Percentiles rank a stretch among this genome's conserved stretches.
Conservation (phyloP, 2,888 invertebrate genomes). For the Acanthacorydalis orientalis region DNA sequence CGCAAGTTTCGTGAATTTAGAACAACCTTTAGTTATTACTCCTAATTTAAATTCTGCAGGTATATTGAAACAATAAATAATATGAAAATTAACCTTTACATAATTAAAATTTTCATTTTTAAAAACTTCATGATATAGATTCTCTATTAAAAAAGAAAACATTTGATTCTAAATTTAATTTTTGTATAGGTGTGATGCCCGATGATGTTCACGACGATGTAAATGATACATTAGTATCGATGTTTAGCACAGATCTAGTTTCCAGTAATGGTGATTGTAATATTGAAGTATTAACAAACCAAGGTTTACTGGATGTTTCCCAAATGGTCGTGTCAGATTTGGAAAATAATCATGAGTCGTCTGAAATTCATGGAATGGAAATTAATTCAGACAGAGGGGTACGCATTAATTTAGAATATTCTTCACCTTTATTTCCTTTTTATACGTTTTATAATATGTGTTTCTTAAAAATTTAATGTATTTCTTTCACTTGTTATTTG, state of each 20-base stretch:
- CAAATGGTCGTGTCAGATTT: slow-evolving; percentile 8
- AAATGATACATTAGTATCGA: slow-evolving; percentile 9
- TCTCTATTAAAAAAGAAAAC: not conserved
- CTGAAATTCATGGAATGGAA: slow-evolving; percentile 7
- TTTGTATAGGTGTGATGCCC: not conserved
- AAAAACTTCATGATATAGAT: too few species aligned
- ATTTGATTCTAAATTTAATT: not conserved
- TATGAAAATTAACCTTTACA: not conserved
- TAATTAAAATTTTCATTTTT: too few species aligned
- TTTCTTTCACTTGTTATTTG: too few species aligned
- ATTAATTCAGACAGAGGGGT: slow-evolving; percentile 8
- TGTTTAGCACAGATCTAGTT: slow-evolving; percentile 8
- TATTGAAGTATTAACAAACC: slow-evolving; percentile 10
- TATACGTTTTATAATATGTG: too few species aligned
- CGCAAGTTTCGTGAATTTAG: slow-evolving; percentile 34
- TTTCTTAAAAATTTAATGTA: too few species aligned
- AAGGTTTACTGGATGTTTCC: slow-evolving; percentile 7
- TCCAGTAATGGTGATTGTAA: slow-evolving; percentile 8
- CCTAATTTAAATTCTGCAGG: slow-evolving; percentile 2
- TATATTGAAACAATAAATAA: not conserved
- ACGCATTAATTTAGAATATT: not conserved
- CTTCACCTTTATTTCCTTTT: not conserved
- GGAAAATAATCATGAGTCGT: not conserved
- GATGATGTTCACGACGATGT: slow-evolving; percentile 3
- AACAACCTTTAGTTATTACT: slow-evolving; percentile 16